Percentiles rank a stretch among this genome's conserved stretches.
Conservation (phyloP, 2,113 vertebrate genomes). For the Elaphurus davidianus region DNA sequence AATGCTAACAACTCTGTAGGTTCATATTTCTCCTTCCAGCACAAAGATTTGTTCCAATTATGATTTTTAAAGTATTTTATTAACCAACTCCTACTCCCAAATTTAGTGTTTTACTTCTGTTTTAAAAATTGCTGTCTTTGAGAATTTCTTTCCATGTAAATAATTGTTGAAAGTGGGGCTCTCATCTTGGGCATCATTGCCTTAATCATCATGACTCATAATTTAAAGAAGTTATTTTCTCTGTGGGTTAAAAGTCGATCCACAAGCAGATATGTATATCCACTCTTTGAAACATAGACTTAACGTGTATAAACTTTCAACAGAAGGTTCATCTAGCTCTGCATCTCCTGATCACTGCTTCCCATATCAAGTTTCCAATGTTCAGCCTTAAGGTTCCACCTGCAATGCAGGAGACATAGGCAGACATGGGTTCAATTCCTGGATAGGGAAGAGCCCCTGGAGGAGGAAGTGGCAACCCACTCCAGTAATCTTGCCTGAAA, state of each 20-base stretch:
- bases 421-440: neutral
- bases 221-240: neutral
- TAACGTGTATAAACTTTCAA: neutral
- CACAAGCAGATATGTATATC: neutral
- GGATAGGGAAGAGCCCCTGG: neutral
- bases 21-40: constrained; percentile 52
- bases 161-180: neutral
- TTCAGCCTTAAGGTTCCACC: neutral
- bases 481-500: neutral
- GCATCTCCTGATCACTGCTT: neutral
- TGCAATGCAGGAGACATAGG: neutral
- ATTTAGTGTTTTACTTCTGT: constrained; percentile 70
- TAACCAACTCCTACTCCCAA: constrained; percentile 36
- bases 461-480: neutral
- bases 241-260: neutral
- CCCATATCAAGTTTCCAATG: neutral
- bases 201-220: neutral
- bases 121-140: constrained; percentile 61
- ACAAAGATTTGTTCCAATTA: constrained; percentile 74
- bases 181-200: neutral
- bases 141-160: constrained; percentile 26
- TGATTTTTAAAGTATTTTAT: constrained; percentile 75
- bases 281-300: neutral
- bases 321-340: neutral
- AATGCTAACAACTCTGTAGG: constrained; percentile 62